Percentiles rank a stretch among this genome's conserved stretches.
Evolutionary conservation across 2,113 vertebrate genomes (phyloP).

Genomic region (Oreochromis spilurus): DNA sequence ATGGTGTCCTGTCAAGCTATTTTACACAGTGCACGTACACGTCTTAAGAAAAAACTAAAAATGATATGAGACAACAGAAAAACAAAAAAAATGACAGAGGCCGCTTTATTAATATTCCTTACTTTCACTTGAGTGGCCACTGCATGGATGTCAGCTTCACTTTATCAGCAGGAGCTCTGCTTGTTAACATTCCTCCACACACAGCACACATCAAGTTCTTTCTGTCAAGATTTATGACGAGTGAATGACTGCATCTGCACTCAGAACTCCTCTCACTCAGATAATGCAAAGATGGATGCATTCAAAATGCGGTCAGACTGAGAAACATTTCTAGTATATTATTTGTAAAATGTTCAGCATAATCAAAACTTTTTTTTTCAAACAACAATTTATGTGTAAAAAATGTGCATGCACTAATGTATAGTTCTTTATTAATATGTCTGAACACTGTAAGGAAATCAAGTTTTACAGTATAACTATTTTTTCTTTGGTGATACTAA

Average conservation of each 20-base stretch:
- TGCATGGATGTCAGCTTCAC: constrained; percentile 30
- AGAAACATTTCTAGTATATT: background rate
- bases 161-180: constrained; percentile 12
- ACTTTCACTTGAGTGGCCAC: constrained; percentile 8
- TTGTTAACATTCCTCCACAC: constrained; percentile 46
- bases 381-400: background rate
- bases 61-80: background rate
- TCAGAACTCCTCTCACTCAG: background rate
- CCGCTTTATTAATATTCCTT: background rate
- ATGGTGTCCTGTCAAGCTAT: background rate
- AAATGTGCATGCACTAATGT: background rate
- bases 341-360: background rate
- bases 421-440: background rate
- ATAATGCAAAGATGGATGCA: background rate
- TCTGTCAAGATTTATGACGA: background rate
- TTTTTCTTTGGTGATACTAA: background rate
- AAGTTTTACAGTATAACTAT: background rate
- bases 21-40: background rate
- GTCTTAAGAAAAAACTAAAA: background rate
- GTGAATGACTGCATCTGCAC: background rate
- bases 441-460: background rate
- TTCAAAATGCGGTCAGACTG: background rate
- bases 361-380: background rate
- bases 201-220: background rate
- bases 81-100: background rate